Base-by-base conservation (phyloP, 1,140 invertebrate species). In the Drosophila miranda region DNA sequence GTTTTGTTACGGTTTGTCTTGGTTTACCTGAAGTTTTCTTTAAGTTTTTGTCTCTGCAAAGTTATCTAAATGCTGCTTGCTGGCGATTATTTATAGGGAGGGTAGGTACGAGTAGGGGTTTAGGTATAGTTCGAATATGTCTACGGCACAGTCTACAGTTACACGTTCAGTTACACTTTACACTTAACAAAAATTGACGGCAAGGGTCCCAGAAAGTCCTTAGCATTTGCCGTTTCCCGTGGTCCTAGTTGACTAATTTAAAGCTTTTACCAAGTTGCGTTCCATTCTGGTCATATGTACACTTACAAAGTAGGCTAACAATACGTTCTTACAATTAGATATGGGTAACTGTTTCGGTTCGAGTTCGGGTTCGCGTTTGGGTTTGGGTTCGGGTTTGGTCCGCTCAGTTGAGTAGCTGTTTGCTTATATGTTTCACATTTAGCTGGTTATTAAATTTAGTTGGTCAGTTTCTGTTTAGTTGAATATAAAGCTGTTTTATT, bases 261-360 rank as follows among this genome's bases (percentile, higher is more conserved):
- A 86, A 86, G 82, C 82, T 87, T 86, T 86, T 75, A 86, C 81
- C 81, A 86, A 86, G 68, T 57, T 58, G 56, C 64, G 50, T 82
- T 79, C 79, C 74, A 63, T 86, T 77, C 54, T 83, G 80, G 79
- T 83, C 75, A 72, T 84, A 82, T 86, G 46, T 87, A 86, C 82
- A 81, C 82, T 86, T 86, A 86, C 42, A 46, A 11, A 38, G 26
- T 44, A 62, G 14, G n/a, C 57, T 66, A 70, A 45, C 13, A 44
- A 43, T 54, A 45, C 43, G 46, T 74, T 53, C 53, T 41, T 66
- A 53, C 16, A 13, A 7, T 8, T 44, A 68, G n/a, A 43, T 55
- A 28, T 43, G 42, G 30, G 51, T 28, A 42, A 28, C 16, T 48
- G 34, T 42, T 42, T 23, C 13, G 16, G 34, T 21, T 67, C 64